A percentile compares a stretch with the other conserved stretches of the same genome.
phyloP scores from a whole-genome alignment of 2,888 invertebrate species.

The Pseudococcus viburni region DNA sequence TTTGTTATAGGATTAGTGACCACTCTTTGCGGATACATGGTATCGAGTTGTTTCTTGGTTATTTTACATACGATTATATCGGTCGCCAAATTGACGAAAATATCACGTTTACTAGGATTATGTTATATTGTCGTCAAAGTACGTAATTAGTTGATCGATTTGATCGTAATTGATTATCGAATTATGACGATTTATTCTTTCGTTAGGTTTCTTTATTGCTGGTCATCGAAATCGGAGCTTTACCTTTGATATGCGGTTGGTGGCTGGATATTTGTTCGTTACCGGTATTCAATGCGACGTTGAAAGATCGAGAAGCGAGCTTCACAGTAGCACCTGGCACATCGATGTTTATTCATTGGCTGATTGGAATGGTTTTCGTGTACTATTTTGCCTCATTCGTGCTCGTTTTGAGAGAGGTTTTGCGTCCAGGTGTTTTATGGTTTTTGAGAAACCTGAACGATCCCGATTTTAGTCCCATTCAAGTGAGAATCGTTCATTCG shows the following conservation, averaged over 20 bases:
- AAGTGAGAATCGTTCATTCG: constrained; percentile 73
- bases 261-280: constrained; percentile 99
- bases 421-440: constrained; percentile 98
- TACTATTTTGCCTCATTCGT: constrained; percentile 99
- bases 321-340: constrained; percentile 90
- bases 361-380: constrained; percentile 98
- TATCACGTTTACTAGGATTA: constrained; percentile 89
- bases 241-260: constrained; percentile 98
- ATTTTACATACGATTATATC: constrained; percentile 88
- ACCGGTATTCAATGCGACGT: constrained; percentile 89
- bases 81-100: constrained; percentile 83
- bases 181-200: constrained; percentile 69
- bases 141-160: constrained; percentile 35
- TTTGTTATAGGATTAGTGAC: constrained; percentile 77
- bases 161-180: neutral
- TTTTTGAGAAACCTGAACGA: constrained; percentile 98
- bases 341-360: constrained; percentile 98
- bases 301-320: constrained; percentile 88
- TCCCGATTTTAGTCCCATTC: constrained; percentile 99
- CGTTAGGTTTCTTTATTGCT: constrained; percentile 89
- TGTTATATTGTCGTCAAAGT: constrained; percentile 88
- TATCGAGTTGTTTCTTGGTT: constrained; percentile 86
- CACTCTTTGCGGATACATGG: constrained; percentile 92
- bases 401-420: constrained; percentile 89
- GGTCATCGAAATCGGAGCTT: constrained; percentile 96